phyloP scores from a whole-genome alignment of 2,888 invertebrate genomes.

The Drosophila seclusa region DNA sequence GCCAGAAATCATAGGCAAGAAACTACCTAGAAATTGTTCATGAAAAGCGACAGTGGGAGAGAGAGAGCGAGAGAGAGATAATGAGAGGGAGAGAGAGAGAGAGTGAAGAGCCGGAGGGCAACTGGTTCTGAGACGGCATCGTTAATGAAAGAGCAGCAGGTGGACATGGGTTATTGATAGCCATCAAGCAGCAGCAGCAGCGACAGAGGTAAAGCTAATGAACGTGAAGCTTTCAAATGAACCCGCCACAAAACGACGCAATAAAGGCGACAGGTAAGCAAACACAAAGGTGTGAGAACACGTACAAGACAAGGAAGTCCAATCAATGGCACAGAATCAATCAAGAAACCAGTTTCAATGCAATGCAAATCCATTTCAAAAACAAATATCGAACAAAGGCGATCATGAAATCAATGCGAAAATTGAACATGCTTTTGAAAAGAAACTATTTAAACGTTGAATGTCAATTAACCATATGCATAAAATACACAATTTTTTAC shows the following conservation, averaged over 20 bases:
- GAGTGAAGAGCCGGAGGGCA: slow-evolving; percentile 3
- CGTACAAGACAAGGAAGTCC: slow-evolving; percentile 31
- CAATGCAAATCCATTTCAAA: slow-evolving; percentile 52
- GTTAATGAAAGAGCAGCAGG: slow-evolving; percentile 54
- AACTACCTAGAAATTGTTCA: slow-evolving; percentile 32
- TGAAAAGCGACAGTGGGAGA: neutral
- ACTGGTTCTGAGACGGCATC: slow-evolving; percentile 17
- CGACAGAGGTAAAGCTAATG: slow-evolving; percentile 54
- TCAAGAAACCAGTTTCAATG: slow-evolving; percentile 60
- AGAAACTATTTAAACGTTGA: slow-evolving; percentile 13
- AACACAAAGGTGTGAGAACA: slow-evolving; percentile 56
- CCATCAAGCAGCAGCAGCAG: slow-evolving; percentile 12
- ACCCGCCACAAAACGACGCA: slow-evolving; percentile 30
- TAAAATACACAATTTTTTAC: neutral
- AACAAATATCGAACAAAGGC: slow-evolving; percentile 24
- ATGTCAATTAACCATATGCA: neutral
- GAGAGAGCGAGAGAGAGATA: neutral
- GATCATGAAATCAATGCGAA: slow-evolving; percentile 1
- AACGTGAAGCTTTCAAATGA: slow-evolving; percentile 61
- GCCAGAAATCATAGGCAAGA: slow-evolving; percentile 39
- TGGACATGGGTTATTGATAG: slow-evolving; percentile 49
- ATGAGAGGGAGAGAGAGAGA: neutral
- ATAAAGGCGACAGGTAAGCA: slow-evolving; percentile 36
- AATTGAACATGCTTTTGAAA: neutral
- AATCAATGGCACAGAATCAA: slow-evolving; percentile 31